These are phyloP conservation scores for Abramis brama DNA, from an alignment of 2,113 vertebrate genomes.

Conservation along the genomic window DNA sequence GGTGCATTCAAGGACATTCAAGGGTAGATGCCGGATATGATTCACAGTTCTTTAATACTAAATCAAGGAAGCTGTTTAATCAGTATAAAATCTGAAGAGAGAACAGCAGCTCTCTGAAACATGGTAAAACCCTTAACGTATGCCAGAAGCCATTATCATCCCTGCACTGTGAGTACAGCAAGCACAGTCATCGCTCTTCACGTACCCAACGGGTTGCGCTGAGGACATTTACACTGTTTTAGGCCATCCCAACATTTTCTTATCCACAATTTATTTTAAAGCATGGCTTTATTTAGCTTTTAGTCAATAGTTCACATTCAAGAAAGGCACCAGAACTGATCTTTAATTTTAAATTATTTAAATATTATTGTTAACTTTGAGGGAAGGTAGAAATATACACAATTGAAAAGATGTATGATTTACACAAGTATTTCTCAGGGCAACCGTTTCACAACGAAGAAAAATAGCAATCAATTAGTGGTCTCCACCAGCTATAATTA, in stretches of 20 bases:
- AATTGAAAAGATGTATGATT: not conserved
- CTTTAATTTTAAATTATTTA: not conserved
- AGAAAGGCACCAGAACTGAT: not conserved
- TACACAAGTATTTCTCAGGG: not conserved
- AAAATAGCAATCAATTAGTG: constrained; percentile 6
- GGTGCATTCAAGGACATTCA: constrained; percentile 23
- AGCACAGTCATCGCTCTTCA: not conserved
- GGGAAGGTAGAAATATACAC: not conserved
- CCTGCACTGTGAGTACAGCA: constrained; percentile 9
- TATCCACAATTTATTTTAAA: not conserved
- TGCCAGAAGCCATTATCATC: constrained; percentile 40
- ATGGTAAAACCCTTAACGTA: not conserved
- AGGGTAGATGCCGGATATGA: constrained; percentile 24
- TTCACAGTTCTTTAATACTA: constrained; percentile 4
- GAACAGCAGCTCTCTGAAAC: constrained; percentile 31
- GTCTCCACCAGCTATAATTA: not conserved
- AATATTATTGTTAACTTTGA: not conserved
- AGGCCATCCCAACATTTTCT: not conserved
- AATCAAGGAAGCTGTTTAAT: constrained; percentile 17
- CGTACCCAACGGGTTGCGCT: not conserved
- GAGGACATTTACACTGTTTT: not conserved
- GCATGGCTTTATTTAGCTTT: not conserved
- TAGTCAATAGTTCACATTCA: not conserved
- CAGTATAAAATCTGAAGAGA: constrained; percentile 9
- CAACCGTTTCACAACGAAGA: not conserved